A percentile compares a stretch with the other conserved stretches of the same genome.
phyloP scores from a whole-genome alignment of 2,797 vertebrate genomes.

The Coreius guichenoti region DNA sequence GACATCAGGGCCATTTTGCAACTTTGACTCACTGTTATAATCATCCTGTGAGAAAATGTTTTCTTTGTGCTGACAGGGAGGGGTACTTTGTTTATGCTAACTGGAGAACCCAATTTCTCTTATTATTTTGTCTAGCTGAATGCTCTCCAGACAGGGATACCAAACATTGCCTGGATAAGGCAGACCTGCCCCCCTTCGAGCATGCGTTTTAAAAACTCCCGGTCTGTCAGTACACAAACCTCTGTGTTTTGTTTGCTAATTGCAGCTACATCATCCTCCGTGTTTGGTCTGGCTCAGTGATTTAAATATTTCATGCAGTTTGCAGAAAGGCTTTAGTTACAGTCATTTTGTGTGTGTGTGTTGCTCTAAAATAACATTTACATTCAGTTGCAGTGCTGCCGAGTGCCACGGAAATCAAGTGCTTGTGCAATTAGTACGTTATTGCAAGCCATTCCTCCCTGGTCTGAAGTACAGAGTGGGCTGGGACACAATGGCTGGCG shows the following conservation, averaged over 20 bases:
- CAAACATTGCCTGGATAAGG: constrained; percentile 27
- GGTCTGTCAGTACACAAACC: constrained; percentile 20
- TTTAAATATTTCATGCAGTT: constrained; percentile 24
- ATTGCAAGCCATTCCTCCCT: constrained; percentile 48
- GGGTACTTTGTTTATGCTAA: constrained; percentile 54
- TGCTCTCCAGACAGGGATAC: constrained; percentile 20
- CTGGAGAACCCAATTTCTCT: constrained; percentile 17
- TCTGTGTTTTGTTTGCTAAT: constrained; percentile 52
- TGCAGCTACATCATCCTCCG: constrained; percentile 37
- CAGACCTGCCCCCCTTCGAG: constrained; percentile 12
- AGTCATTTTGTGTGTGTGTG: background rate
- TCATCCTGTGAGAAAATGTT: constrained; percentile 43
- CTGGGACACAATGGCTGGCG: constrained; percentile 53
- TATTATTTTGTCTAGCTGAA: constrained; percentile 50
- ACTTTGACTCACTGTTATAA: constrained; percentile 46
- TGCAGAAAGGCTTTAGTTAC: constrained; percentile 19
- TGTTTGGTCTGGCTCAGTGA: constrained; percentile 13
- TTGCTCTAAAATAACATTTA: constrained; percentile 48
- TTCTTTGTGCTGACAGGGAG: constrained; percentile 56
- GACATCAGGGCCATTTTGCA: constrained; percentile 36
- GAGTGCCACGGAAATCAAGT: constrained; percentile 43
- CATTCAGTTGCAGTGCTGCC: background rate
- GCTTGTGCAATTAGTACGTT: constrained; percentile 58
- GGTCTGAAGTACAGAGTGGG: constrained; percentile 45
- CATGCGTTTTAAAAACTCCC: background rate